Base-by-base conservation (phyloP, 2,888 invertebrate genomes). In the Ypsolopha scabrella region DNA sequence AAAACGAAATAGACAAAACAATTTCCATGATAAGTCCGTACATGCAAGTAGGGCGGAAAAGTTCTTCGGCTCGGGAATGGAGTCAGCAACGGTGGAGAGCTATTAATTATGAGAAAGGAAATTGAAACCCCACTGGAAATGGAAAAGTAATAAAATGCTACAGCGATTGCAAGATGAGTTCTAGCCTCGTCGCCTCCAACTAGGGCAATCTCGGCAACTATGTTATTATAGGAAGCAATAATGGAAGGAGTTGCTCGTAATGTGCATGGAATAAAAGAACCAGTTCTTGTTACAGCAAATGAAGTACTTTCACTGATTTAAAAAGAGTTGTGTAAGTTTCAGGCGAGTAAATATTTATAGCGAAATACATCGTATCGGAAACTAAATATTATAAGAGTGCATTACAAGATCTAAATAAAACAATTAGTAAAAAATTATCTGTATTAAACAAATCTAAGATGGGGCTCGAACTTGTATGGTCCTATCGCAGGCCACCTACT, bases 121-220 rank as follows among this genome's bases (percentile, higher is more conserved):
- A 86, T 85, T 80, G 83, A 83, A 85, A 81, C 78, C 83, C 76
- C 81, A 77, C 71, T 75, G 86, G 85, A 83, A 83, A 86, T 86
- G 78, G 80, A 82, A 85, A 82, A 85, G 85, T 83, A 86, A 85
- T 85, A 85, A 85, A 85, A 86, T 83, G 82, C 82, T 80, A 81
- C 80, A 81, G 75, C 76, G 76, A 80, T 45, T 80, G 77, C 75
- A 70, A 74, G 82, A 81, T 76, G 80, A 82, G 78, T 76, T 24
- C 24, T 24, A 24, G 68, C 65, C 53, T 60, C 56, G 38, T 58
- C 55, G 55, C 54, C 57, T 54, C 57, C 50, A 54, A 53, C 52
- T 67, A 58, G 68, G 63, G 61, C 69, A 69, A 66, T 67, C 64
- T 63, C 54, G 58, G 35, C 10, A 45, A 45, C 51, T 38, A 45